Evolutionary conservation across 2,888 invertebrate genomes (phyloP), one percentile per base, ranked within the genome.

Genomic region (Acleris laterana): DNA sequence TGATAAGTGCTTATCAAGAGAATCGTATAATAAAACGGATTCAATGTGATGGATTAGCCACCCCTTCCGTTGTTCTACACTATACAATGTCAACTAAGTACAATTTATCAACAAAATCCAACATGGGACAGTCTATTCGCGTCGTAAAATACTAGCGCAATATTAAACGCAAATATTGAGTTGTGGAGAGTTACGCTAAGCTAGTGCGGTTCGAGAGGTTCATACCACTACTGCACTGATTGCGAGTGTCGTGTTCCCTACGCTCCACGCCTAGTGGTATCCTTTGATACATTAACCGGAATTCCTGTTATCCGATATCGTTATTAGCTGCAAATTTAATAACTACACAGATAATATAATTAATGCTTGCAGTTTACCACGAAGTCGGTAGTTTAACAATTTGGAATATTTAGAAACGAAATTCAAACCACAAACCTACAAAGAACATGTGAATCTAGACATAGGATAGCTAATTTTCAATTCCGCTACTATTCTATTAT

Each of bases 31-130:
- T 38, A 13, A 61, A 60, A 60, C 55, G 60, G 44, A 61, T 61
- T 60, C 50, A 17, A 53, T 60, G 49, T 32, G 38, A 61, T 65
- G 17, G 65, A 65, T 65, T 65, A 50, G 55, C 44, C 50, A 51
- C 65, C 44, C n/a, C 32, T 65, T 44, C 28, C 44, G 55, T 32
- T 13, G 38, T 13, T 38, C 38, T 38, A 13, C 38, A 38, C 60
- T 55, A 25, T 19, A 13, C n/a, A 55, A 13, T 32, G 44, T n/a
- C 22, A 22, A 25, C 13, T 2, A 38, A 38, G 38, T 38, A 38
- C 13, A 13, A 13, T 38, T 38, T 38, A 38, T 38, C 38, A 38
- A 38, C 38, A 13, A 38, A 32, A 32, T 11, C 32, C 5, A 46
- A 17, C 17, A 46, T 38, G 7, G 46, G 7, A 44, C 25, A 6